Evolutionary conservation across 2,888 invertebrate species (phyloP).

Genomic region (Caenorhabditis doughertyi): DNA sequence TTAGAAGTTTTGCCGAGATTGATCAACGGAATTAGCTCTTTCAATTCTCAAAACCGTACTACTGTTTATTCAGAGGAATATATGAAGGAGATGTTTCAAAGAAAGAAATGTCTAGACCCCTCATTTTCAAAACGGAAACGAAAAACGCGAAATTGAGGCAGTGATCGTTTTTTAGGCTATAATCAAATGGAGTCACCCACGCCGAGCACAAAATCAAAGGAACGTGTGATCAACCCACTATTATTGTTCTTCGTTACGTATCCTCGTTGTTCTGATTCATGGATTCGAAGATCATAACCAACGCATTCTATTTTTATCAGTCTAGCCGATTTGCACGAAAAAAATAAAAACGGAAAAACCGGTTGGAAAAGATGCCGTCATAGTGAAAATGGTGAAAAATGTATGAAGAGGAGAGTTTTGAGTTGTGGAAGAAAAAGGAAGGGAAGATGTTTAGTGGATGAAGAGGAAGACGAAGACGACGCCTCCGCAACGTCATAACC

Average conservation of each 20-base stretch:
- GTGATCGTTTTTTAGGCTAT: slow-evolving; percentile 17
- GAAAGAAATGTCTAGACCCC: background rate
- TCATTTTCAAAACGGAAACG: background rate
- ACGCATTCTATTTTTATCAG: slow-evolving; percentile 41
- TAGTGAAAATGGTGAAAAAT: slow-evolving; percentile 58
- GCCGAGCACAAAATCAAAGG: slow-evolving; percentile 4
- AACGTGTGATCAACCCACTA: slow-evolving; percentile 18
- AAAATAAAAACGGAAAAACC: slow-evolving; percentile 1
- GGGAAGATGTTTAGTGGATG: slow-evolving; percentile 30
- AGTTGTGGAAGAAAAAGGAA: slow-evolving; percentile 26
- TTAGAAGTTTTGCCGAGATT: background rate
- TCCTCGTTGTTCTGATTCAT: slow-evolving; percentile 1
- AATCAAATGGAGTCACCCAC: slow-evolving; percentile 20
- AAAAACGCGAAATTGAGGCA: background rate
- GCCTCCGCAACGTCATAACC: slow-evolving; percentile 59
- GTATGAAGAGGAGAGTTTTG: slow-evolving; percentile 46
- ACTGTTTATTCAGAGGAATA: background rate
- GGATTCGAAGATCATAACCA: slow-evolving; percentile 35
- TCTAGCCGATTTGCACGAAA: slow-evolving; percentile 20
- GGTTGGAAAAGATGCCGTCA: slow-evolving; percentile 29
- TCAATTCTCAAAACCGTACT: too few species aligned
- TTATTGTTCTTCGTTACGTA: background rate
- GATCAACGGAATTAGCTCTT: too few species aligned
- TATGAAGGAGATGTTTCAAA: background rate
- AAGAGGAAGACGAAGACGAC: slow-evolving; percentile 27